Evolutionary conservation across 1,140 invertebrate genomes (phyloP), one percentile per base, ranked within the genome.

Genomic region (Drosophila insularis): DNA sequence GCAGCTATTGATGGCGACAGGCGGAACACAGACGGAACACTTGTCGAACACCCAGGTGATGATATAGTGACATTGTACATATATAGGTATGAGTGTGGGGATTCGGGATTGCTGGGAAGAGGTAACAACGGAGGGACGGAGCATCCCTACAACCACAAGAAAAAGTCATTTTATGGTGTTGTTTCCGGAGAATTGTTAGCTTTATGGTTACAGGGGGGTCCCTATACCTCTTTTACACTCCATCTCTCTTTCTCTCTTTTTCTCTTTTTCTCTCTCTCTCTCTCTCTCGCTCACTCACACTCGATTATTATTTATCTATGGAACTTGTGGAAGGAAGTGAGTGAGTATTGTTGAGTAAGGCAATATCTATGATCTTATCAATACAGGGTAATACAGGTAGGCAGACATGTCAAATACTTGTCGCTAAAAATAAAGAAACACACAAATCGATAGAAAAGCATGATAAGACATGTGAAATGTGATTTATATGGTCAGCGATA

Each of bases 1-100:
- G 81, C 86, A 90, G 87, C 86, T 78, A 90, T 90, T 90, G 87
- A 90, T 90, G 87, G 79, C 71, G 77, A 80, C 79, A 80, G 66
- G 86, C 79, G 77, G 81, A 85, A 84, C 80, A 67, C 19, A 17
- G 43, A 19, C 55, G 61, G 17, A 66, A 80, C 81, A 85, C 64
- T 78, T 86, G 81, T 74, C 67, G 58, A 68, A 72, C 71, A 74
- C n/a, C 27, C 59, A 68, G 14, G 40, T 19, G 11, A 37, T 31
- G 35, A 23, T 11, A 37, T 37, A 11, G 35, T 37, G 11, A 35
- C 39, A 13, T 37, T 11, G 35, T 11, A 2, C n/a, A n/a, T 11
- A 13, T 4, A n/a, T 13, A 11, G 31, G 60, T 13, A 55, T 11
- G 11, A 10, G 35, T 17, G 17, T 14, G n/a, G 66, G 50, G 61